Conservation (phyloP, 2,888 invertebrate species). For the Lamellibrachia columna region DNA sequence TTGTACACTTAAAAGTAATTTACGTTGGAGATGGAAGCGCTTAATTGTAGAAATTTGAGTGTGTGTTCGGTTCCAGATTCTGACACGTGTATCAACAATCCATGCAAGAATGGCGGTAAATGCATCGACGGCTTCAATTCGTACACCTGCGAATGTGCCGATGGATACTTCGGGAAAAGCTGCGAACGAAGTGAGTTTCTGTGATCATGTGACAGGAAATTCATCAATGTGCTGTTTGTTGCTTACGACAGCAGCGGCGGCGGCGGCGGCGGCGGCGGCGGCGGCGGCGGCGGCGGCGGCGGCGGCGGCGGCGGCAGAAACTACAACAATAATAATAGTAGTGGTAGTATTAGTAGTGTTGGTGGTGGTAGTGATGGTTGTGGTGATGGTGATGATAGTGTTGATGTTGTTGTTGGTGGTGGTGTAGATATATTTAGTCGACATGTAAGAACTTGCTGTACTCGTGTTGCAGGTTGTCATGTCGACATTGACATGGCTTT, state of each 20-base stretch:
- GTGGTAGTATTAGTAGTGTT: too few relatives aligned
- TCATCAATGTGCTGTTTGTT: neutral
- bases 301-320: too few relatives aligned
- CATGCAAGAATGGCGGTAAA: slow-evolving; percentile 54
- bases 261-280: too few relatives aligned
- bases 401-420: neutral
- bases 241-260: neutral
- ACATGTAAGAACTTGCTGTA: neutral
- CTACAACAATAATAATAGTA: too few relatives aligned
- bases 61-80: slow-evolving; percentile 34
- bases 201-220: neutral
- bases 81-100: slow-evolving; percentile 35
- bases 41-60: slow-evolving; percentile 23
- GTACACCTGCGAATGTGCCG: slow-evolving; percentile 51
- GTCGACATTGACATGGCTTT: slow-evolving; percentile 33
- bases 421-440: neutral
- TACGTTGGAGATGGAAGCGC: too few relatives aligned
- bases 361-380: too few relatives aligned
- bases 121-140: slow-evolving; percentile 50
- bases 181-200: slow-evolving; percentile 52
- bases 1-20: too few relatives aligned
- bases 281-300: too few relatives aligned
- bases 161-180: slow-evolving; percentile 53
- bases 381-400: too few relatives aligned
- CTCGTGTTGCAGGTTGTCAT: slow-evolving; percentile 29